Evolutionary conservation across 2,888 invertebrate genomes (phyloP), one percentile per base, ranked within the genome.

Genomic region (Eupithecia dodoneata): DNA sequence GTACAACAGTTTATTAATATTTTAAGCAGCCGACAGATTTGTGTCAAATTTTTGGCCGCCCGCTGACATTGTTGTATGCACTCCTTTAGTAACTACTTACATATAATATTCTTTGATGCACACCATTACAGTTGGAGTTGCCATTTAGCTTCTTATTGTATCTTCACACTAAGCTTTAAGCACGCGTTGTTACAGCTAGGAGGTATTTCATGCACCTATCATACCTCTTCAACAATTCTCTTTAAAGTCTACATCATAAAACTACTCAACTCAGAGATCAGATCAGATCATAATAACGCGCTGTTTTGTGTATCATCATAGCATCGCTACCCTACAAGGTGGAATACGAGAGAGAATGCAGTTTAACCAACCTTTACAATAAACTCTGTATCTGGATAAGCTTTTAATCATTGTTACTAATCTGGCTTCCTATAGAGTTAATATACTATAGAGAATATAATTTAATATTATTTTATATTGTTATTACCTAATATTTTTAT

Each of bases 311-410:
- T 74, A 77, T 74, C 74, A 70, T 78, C 69, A 69, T 69, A 73
- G 71, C 59, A 79, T 74, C 74, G 49, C 71, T 12, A 47, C 76
- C 66, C 41, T 79, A 76, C 70, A 79, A 76, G 79, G 79, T 74
- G 15, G 73, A 63, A 76, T 66, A 79, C 79, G 76, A 76, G 79
- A 76, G 55, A 73, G 79, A 76, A 79, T 79, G 79, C 79, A 76
- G 72, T 66, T 79, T 74, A 74, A 76, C 70, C 70, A 74, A 76
- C 70, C 70, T 76, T 72, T 76, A 55, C 72, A 69, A 69, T 67
- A 52, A 69, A 44, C 44, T 52, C 9, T 59, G n/a, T 52, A 63
- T 70, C 74, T 75, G 52, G 66, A 59, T 75, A 30, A 18, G 18
- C 52, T 15, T 63, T 78, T 59, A 77, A 73, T 72, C 70, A 78